Conservation (phyloP, 23 tunicate genomes). For the Pegea sp. region DNA sequence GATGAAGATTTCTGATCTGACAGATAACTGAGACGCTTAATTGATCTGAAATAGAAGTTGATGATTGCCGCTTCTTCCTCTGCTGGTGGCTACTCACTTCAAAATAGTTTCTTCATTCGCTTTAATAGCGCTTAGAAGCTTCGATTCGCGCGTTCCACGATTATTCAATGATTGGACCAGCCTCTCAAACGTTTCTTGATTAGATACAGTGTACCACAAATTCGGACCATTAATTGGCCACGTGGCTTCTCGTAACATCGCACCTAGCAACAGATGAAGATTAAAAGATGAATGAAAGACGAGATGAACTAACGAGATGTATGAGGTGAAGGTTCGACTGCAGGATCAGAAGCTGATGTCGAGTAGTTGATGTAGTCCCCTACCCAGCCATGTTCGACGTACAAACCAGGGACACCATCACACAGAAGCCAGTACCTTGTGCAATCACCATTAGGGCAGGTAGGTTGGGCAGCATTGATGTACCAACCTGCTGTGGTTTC, state of each 20-base stretch:
- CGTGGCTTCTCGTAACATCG: constrained; percentile 18
- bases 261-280: constrained; percentile 6
- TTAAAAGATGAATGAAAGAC: too few relatives aligned
- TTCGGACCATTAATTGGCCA: constrained; percentile 46
- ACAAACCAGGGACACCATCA: constrained; percentile 59
- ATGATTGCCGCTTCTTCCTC: neutral
- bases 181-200: constrained; percentile 22
- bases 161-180: constrained; percentile 6
- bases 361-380: constrained; percentile 30
- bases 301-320: too few relatives aligned
- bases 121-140: constrained; percentile 7
- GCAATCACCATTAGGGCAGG: too few relatives aligned
- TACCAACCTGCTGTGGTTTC: constrained; percentile 75
- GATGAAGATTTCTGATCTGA: too few relatives aligned
- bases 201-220: constrained; percentile 25
- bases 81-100: constrained; percentile 4
- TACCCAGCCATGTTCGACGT: constrained; percentile 63
- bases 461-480: too few relatives aligned
- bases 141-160: constrained; percentile 32
- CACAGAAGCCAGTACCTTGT: constrained; percentile 72
- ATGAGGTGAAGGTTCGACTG: too few relatives aligned
- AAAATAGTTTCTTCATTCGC: constrained; percentile 27
- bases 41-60: too few relatives aligned
- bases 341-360: too few relatives aligned
- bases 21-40: too few relatives aligned